Percentiles rank a stretch among this genome's conserved stretches.
phyloP scores from a whole-genome alignment of 2,888 invertebrate species.

The Augochlorella aurata region DNA sequence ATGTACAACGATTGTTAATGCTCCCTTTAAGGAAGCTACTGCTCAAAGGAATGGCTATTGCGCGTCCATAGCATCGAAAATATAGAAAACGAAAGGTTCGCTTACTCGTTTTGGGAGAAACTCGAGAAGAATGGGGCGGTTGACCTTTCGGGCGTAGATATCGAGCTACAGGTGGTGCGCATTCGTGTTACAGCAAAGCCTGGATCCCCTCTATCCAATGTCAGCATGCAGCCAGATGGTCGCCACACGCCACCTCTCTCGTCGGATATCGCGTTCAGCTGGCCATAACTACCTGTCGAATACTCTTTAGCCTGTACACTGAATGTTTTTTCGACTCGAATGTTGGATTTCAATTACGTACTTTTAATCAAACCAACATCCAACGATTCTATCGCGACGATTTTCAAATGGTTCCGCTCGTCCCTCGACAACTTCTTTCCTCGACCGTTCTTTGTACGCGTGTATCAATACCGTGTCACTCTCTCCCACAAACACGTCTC shows the following conservation, averaged over 20 bases:
- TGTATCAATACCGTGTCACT: background rate
- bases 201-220: background rate
- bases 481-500: background rate
- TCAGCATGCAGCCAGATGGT: constrained; percentile 18
- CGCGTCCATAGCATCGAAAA: background rate
- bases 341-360: background rate
- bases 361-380: background rate
- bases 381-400: background rate
- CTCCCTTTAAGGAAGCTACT: background rate
- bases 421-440: no score
- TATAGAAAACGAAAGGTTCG: background rate
- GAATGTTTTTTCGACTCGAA: no score
- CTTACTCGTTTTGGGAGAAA: constrained; percentile 31
- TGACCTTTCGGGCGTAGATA: constrained; percentile 38
- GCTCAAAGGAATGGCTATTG: background rate
- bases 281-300: background rate
- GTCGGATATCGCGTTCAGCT: background rate
- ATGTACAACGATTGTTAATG: no score
- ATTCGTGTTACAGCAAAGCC: constrained; percentile 44
- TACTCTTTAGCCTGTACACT: background rate
- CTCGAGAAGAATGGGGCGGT: constrained; percentile 26
- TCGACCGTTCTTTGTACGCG: background rate
- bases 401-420: background rate
- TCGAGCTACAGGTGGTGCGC: constrained; percentile 71
- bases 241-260: background rate